Base-by-base conservation (phyloP, 2,888 invertebrate species). In the Ormyrus pomaceus region DNA sequence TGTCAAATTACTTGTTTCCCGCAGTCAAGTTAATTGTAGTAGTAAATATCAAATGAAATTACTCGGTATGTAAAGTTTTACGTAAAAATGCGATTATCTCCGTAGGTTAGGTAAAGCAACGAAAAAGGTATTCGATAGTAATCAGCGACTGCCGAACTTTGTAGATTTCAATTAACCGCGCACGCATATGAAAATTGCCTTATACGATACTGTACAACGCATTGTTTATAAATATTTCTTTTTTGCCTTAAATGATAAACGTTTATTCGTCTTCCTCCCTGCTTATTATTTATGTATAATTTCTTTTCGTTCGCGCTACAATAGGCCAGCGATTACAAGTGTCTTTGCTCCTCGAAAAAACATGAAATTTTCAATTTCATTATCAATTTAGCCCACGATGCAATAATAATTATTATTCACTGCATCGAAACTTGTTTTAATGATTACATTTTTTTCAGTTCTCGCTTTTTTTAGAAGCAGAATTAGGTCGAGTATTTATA, bases 121-220 rank as follows among this genome's bases (percentile, higher is more conserved):
- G 34, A 34, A 34, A 34, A 34, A 34, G 34, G 34, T 34, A 34
- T 34, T 34, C 34, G 34, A 34, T 34, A 34, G 34, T 4, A 34
- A 34, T 34, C 34, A 34, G 34, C 34, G 2, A 34, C 34, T 34
- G 34, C 4, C 34, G 68, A 79, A 62, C 55, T 62, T 61, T 51
- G 19, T 45, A 64, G 64, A 71, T 62, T 68, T 71, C 7, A 70
- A 78, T 56, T 75, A 46, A 64, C n/a, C 51, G 61, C 72, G 56
- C 51, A 59, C 48, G 69, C 59, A 59, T 68, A 70, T 81, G 68
- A 78, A 78, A 78, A 76, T 82, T 65, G 55, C 61, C 74, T 82
- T 82, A 80, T 51, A 76, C 19, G 65, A 46, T 80, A 82, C 82
- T 82, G 80, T 82, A 82, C 80, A 82, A 77, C 65, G 73, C 69